These are phyloP conservation scores for Rachycentron canadum DNA, from an alignment of 2,797 vertebrate species.

Conservation along the genomic window DNA sequence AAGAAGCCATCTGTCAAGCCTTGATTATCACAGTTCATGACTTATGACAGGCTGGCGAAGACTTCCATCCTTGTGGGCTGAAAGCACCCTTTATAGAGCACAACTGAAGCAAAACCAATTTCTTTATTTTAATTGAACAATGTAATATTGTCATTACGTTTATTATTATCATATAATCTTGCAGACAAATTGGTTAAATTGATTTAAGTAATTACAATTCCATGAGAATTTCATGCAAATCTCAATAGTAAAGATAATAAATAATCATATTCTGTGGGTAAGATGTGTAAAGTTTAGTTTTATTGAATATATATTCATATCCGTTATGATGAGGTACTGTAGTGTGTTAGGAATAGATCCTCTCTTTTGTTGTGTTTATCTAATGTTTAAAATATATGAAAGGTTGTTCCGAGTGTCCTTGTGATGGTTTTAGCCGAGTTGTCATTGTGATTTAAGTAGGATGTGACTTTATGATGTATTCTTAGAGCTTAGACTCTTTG, in stretches of 20 bases:
- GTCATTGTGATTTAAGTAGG: constrained; percentile 56
- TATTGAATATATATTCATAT: constrained; percentile 9
- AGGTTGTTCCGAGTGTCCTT: constrained; percentile 33
- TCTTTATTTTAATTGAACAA: not conserved
- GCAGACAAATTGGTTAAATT: constrained; percentile 6
- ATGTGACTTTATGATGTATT: constrained; percentile 46
- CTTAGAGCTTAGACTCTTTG: constrained; percentile 50
- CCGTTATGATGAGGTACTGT: not conserved
- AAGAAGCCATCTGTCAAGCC: constrained; percentile 52
- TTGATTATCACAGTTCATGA: constrained; percentile 27
- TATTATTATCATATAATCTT: constrained; percentile 4
- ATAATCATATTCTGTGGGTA: constrained; percentile 37
- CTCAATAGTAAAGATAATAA: not conserved
- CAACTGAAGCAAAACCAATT: constrained; percentile 23
- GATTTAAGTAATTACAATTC: not conserved
- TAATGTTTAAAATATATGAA: constrained; percentile 7
- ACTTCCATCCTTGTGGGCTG: constrained; percentile 25
- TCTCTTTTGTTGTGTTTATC: constrained; percentile 17
- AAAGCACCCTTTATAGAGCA: constrained; percentile 36
- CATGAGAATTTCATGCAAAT: not conserved
- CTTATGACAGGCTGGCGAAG: constrained; percentile 32
- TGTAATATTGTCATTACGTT: not conserved
- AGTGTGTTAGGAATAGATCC: constrained; percentile 41
- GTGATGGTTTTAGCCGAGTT: constrained; percentile 56
- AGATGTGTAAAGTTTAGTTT: constrained; percentile 30